These are phyloP conservation scores for Copsychus sechellarum DNA, from an alignment of 2,113 vertebrate species.

Conservation along the genomic window DNA sequence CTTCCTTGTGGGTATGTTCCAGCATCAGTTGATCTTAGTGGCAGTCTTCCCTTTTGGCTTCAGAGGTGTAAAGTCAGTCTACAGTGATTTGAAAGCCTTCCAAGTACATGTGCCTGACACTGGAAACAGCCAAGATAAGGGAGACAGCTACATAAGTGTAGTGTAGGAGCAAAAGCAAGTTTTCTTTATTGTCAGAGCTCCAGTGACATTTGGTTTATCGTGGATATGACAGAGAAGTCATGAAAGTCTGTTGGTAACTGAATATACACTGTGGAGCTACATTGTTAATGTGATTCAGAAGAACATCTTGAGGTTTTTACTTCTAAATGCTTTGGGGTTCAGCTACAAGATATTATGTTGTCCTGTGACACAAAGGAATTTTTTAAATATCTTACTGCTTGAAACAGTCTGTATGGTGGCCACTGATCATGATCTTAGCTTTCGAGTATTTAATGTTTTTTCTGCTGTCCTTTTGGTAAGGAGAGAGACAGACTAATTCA, in stretches of 20 bases:
- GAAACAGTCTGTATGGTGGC: rapidly evolving
- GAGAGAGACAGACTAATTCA: neutral
- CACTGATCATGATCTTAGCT: neutral
- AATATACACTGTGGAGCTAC: neutral
- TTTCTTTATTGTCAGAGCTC: neutral
- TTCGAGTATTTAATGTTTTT: neutral
- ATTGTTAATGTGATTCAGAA: neutral
- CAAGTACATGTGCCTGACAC: neutral
- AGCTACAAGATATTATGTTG: neutral
- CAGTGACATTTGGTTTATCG: neutral
- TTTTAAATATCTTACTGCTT: neutral
- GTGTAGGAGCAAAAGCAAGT: neutral
- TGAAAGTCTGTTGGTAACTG: neutral
- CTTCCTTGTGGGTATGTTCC: neutral
- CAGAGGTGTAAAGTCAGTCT: neutral
- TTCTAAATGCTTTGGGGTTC: neutral
- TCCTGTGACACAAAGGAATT: neutral
- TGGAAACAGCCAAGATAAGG: neutral
- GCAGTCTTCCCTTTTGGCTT: conserved; percentile 27
- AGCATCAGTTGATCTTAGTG: neutral
- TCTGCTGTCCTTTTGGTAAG: neutral
- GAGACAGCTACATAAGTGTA: neutral
- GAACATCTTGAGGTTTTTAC: neutral
- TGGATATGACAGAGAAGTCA: neutral
- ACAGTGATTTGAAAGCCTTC: neutral